phyloP scores from a whole-genome alignment of 2,888 invertebrate species.

The Epistrophella euchroma region DNA sequence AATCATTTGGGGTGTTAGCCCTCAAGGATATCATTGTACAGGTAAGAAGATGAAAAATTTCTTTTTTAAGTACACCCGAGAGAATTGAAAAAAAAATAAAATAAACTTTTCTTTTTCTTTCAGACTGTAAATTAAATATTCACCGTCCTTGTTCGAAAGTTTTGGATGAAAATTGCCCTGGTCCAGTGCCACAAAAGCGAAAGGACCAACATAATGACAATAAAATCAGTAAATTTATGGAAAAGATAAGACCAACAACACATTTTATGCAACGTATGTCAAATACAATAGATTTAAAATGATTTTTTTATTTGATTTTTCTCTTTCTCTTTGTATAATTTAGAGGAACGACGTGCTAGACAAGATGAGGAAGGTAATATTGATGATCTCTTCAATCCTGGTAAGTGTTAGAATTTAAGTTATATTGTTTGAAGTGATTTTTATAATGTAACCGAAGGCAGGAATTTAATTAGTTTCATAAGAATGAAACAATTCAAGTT shows the following conservation, averaged over 20 bases:
- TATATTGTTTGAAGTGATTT: neutral
- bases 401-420: constrained; percentile 78
- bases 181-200: constrained; percentile 86
- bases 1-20: constrained; percentile 97
- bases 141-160: constrained; percentile 92
- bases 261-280: constrained; percentile 69
- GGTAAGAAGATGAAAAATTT: constrained; percentile 85
- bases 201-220: constrained; percentile 87
- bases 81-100: neutral
- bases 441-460: constrained; percentile 55
- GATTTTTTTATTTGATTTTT: neutral
- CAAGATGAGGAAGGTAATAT: constrained; percentile 82
- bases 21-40: constrained; percentile 97
- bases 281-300: neutral
- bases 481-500: neutral
- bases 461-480: neutral
- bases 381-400: constrained; percentile 80
- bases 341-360: constrained; percentile 81
- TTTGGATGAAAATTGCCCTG: constrained; percentile 92
- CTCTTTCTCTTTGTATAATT: constrained; percentile 52
- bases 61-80: constrained; percentile 17
- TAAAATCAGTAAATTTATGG: constrained; percentile 90
- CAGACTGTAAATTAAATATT: constrained; percentile 93
- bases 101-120: neutral
- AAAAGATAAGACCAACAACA: constrained; percentile 84